These are phyloP conservation scores for Thamnophis sirtalis DNA, from an alignment of 2,113 vertebrate species.

Conservation along the genomic window DNA sequence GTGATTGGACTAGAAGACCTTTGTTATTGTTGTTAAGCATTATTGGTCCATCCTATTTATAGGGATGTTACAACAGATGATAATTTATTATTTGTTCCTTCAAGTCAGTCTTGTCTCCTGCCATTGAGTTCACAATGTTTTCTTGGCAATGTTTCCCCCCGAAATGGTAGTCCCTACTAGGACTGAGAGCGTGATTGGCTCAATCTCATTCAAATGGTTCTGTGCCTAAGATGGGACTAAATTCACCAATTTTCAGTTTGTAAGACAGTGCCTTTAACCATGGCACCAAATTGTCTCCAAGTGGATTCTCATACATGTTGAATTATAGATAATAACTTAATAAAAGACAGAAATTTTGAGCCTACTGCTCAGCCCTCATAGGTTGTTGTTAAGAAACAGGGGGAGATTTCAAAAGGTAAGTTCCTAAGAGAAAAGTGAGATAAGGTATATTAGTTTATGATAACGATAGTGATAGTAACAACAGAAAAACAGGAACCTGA, in stretches of 20 bases:
- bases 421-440: not conserved
- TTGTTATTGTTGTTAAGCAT: not conserved
- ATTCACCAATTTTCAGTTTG: not conserved
- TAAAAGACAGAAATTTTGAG: not conserved
- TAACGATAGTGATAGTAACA: not conserved
- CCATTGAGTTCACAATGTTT: not conserved
- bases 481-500: constrained; percentile 73
- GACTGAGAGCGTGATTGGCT: not conserved
- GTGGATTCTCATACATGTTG: not conserved
- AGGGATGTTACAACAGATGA: not conserved
- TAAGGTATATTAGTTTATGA: not conserved
- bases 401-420: not conserved
- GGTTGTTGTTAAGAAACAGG: not conserved
- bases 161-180: not conserved
- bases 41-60: not conserved
- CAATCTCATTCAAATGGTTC: not conserved
- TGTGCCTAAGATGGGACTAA: not conserved
- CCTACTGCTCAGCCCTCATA: not conserved
- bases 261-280: not conserved
- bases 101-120: not conserved
- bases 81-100: not conserved
- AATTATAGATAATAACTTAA: not conserved
- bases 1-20: not conserved
- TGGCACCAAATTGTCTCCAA: not conserved
- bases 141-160: not conserved